Evolutionary conservation across 2,888 invertebrate species (phyloP).

Genomic region (Cantharis rufa): DNA sequence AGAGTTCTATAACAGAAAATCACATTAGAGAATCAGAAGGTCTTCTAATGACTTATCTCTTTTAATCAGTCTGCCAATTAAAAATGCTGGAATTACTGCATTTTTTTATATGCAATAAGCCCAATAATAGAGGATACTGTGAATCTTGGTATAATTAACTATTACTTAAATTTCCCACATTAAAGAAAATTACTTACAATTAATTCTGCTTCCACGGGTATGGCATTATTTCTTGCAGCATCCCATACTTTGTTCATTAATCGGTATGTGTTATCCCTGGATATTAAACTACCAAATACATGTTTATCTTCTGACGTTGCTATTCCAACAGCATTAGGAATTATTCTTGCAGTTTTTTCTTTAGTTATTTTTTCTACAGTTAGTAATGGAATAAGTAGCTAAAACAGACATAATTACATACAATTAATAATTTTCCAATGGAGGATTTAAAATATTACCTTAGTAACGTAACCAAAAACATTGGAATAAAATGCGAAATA

Average conservation of each 20-base stretch:
- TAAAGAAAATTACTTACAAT: constrained; percentile 18
- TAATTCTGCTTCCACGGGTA: constrained; percentile 44
- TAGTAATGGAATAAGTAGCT: constrained; percentile 86
- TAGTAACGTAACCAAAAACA: constrained; percentile 92
- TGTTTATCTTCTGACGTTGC: constrained; percentile 83
- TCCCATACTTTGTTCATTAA: constrained; percentile 87
- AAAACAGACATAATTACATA: constrained; percentile 48
- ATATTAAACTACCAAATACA: constrained; percentile 88
- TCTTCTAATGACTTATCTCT: too few species aligned
- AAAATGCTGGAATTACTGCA: background rate
- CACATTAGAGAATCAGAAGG: too few species aligned
- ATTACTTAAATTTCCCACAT: background rate
- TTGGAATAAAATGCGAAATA: constrained; percentile 97
- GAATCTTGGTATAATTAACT: background rate
- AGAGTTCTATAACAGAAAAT: too few species aligned
- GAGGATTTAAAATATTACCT: constrained; percentile 60
- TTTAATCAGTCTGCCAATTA: too few species aligned
- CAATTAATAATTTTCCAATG: background rate
- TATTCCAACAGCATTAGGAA: constrained; percentile 92
- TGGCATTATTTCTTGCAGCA: constrained; percentile 58
- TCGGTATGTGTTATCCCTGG: constrained; percentile 84
- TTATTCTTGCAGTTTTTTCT: constrained; percentile 91
- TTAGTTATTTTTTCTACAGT: constrained; percentile 87
- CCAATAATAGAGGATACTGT: background rate
- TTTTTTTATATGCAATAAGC: background rate